Conservation (phyloP, 2,888 invertebrate genomes). For the Hesperia comma region DNA sequence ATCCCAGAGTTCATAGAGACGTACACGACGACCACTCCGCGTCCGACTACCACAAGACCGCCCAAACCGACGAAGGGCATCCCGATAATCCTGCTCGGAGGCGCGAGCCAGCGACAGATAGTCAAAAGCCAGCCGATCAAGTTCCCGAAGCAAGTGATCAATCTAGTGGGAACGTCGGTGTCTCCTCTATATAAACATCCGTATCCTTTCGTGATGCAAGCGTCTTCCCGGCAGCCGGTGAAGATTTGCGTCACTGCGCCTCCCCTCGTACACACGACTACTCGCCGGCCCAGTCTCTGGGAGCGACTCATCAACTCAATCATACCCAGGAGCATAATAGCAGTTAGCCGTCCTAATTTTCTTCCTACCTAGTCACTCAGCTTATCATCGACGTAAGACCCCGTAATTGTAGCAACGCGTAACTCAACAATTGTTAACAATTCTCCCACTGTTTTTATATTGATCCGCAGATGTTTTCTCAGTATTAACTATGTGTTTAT, state of each 20-base stretch:
- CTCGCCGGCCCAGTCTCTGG: slow-evolving; percentile 61
- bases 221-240: slow-evolving; percentile 57
- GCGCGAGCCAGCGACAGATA: slow-evolving; percentile 63
- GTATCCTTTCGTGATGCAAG: slow-evolving; percentile 69
- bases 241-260: slow-evolving; percentile 66
- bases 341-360: slow-evolving; percentile 24
- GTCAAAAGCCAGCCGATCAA: slow-evolving; percentile 60
- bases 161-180: slow-evolving; percentile 67
- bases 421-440: slow-evolving; percentile 42
- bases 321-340: slow-evolving; percentile 55
- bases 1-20: slow-evolving; percentile 74
- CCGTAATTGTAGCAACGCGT: slow-evolving; percentile 27
- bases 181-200: slow-evolving; percentile 69
- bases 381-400: slow-evolving; percentile 21
- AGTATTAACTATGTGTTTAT: neutral
- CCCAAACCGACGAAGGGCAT: slow-evolving; percentile 53
- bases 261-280: slow-evolving; percentile 54
- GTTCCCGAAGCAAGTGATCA: slow-evolving; percentile 59
- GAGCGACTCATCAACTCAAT: slow-evolving; percentile 66
- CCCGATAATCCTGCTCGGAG: slow-evolving; percentile 67
- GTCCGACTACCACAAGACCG: slow-evolving; percentile 45
- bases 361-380: slow-evolving; percentile 27
- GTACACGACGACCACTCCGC: slow-evolving; percentile 54
- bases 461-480: slow-evolving; percentile 37
- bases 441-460: slow-evolving; percentile 48